Percentiles rank a stretch among this genome's conserved stretches.
These are phyloP conservation scores for Iphiclides podalirius DNA, from an alignment of 2,888 invertebrate genomes.

Conservation along the genomic window DNA sequence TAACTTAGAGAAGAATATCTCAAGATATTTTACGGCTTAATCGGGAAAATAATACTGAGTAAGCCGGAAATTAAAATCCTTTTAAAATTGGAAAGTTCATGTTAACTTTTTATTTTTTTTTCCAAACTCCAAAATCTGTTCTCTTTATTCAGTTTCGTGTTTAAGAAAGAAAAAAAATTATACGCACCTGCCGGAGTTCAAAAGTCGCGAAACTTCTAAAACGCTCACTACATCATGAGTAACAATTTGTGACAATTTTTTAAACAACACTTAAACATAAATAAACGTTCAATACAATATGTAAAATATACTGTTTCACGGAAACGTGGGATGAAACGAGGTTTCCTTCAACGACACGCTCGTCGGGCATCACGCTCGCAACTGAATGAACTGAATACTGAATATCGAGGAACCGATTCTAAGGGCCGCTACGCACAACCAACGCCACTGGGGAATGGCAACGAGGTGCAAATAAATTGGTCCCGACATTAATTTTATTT, in stretches of 20 bases:
- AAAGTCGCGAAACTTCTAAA: not conserved
- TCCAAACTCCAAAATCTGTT: too few species aligned
- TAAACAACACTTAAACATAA: too few species aligned
- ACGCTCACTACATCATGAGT: not conserved
- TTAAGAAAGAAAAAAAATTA: not conserved
- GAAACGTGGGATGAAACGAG: not conserved
- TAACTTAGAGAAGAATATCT: too few species aligned
- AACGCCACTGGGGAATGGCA: not conserved
- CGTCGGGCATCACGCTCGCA: conserved; percentile 7
- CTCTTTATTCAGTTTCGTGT: too few species aligned
- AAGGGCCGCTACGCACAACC: conserved; percentile 3
- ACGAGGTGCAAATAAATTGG: conserved; percentile 6
- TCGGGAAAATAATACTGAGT: too few species aligned
- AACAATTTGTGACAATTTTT: too few species aligned
- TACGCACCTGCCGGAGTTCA: not conserved
- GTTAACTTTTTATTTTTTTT: too few species aligned
- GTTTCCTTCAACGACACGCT: not conserved
- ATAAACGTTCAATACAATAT: too few species aligned
- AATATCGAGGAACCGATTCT: not conserved
- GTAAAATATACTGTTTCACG: too few species aligned
- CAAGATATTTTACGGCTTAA: too few species aligned
- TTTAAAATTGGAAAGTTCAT: too few species aligned
- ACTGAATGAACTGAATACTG: conserved; percentile 3
- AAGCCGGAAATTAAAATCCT: too few species aligned
- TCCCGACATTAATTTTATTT: conserved; percentile 2